Conservation (phyloP, 2,797 vertebrate species). For the Etheostoma perlongum region DNA sequence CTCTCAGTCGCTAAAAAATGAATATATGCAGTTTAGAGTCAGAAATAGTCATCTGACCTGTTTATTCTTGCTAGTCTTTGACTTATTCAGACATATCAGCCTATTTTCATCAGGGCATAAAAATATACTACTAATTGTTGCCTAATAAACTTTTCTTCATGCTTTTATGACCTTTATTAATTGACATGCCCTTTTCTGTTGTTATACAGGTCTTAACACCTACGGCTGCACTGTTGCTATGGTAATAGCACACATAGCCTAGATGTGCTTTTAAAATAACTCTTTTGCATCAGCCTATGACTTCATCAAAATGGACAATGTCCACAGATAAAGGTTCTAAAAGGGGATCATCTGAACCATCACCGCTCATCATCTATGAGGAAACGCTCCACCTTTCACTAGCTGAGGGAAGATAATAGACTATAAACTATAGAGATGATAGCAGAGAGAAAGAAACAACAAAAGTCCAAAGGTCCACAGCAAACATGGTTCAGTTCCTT, state of each 20-base stretch:
- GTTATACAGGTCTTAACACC: not conserved
- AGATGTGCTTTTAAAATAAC: not conserved
- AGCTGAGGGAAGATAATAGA: conserved; percentile 4
- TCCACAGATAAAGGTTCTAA: not conserved
- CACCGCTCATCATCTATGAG: not conserved
- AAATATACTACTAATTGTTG: not conserved
- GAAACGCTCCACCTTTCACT: not conserved
- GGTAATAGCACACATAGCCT: not conserved
- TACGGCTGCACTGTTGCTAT: conserved; percentile 23
- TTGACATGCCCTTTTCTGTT: not conserved
- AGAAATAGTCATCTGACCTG: not conserved
- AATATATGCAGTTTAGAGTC: not conserved
- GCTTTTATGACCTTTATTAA: not conserved
- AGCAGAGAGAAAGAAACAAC: not conserved
- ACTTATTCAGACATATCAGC: not conserved
- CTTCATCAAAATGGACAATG: conserved; percentile 10
- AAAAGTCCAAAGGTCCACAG: not conserved
- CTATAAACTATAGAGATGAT: not conserved
- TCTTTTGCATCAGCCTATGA: not conserved
- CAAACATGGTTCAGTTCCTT: not conserved
- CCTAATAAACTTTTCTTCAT: not conserved
- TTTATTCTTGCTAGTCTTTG: conserved; percentile 1
- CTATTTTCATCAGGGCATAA: not conserved
- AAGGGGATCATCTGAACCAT: not conserved
- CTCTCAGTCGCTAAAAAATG: not conserved